Base-by-base conservation (phyloP, 1,140 invertebrate species). In the Sitophilus oryzae region DNA sequence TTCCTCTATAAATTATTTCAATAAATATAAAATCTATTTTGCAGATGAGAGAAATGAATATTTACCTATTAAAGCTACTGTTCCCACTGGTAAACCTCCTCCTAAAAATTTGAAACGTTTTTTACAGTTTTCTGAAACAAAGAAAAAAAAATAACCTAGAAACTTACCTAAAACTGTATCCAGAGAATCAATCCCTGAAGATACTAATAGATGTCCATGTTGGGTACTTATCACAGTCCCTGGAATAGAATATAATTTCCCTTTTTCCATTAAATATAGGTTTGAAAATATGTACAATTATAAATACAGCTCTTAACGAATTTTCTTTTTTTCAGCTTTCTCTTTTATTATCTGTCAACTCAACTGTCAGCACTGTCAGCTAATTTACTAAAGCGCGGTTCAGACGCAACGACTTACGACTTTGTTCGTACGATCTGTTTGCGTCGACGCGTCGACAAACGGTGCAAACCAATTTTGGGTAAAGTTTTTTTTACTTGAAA, bases 111-210 rank as follows among this genome's bases (percentile, higher is more conserved):
- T 57, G 18, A 38, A 43, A 36, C 40, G 30, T 20, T 40, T 22
- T 20, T 55, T 4, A 48, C 30, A 49, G 40, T 50, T 56, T 42
- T 44, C 52, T 14, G 50, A 52, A 59, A 65, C 54, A 48, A 56
- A 64, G 22, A 65, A 65, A 53, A 34, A 34, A 52, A 47, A 44
- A 25, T 56, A 61, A 63, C 46, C 52, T 59, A 56, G 35, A 58
- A 46, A 58, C 53, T 61, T 59, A 81, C 85, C 84, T 61, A 86
- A 72, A 55, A 85, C 70, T 58, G 77, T 70, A 73, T 87, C 85
- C 30, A 87, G 61, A n/a, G 83, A 84, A 22, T 82, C 82, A 61
- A 86, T 80, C 18, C 85, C 85, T 36, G 80, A 79, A 5, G 85
- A 87, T 18, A 84, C 71, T 19, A 87, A 73, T 42, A 86, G 69